Percentiles rank a stretch among this genome's conserved stretches.
Conservation (phyloP, 1,140 invertebrate genomes). For the Zelostemma sp. region DNA sequence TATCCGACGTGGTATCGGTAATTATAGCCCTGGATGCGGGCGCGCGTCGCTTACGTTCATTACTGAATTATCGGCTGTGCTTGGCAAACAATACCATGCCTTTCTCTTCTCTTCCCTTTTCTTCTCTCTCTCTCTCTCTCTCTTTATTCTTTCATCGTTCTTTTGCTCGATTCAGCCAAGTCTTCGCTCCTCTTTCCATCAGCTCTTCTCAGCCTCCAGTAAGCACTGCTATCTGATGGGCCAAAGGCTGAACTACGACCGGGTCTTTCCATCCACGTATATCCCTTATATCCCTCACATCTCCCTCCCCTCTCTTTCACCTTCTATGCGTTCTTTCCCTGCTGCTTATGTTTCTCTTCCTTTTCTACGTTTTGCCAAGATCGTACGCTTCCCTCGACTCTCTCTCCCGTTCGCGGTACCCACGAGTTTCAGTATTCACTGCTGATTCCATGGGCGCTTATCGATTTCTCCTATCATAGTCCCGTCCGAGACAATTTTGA, state of each 20-base stretch:
- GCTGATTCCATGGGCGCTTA: constrained; percentile 38
- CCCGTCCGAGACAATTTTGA: constrained; percentile 46
- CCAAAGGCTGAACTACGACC: constrained; percentile 52
- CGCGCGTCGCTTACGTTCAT: constrained; percentile 69
- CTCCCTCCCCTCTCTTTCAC: constrained; percentile 13
- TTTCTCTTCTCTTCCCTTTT: constrained; percentile 49
- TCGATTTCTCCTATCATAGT: constrained; percentile 47
- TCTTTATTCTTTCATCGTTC: constrained; percentile 29
- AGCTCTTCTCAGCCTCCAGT: constrained; percentile 9
- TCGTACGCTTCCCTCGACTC: not conserved
- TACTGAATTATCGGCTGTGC: constrained; percentile 69
- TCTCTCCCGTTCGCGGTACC: constrained; percentile 22
- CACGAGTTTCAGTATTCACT: constrained; percentile 32
- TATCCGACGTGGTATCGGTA: constrained; percentile 70
- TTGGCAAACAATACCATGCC: constrained; percentile 64
- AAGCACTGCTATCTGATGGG: constrained; percentile 48
- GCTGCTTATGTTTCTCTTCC: constrained; percentile 28
- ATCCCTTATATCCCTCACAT: constrained; percentile 23
- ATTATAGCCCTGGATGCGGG: constrained; percentile 68
- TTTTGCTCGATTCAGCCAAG: constrained; percentile 25
- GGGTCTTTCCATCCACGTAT: constrained; percentile 41
- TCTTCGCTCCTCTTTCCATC: constrained; percentile 44
- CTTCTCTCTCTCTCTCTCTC: constrained; percentile 19
- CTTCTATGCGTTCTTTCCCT: constrained; percentile 9
- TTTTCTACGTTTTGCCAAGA: constrained; percentile 31